Percentiles rank a stretch among this genome's conserved stretches.
These are phyloP conservation scores for Drosophila pandora DNA, from an alignment of 1,140 invertebrate genomes.

Conservation along the genomic window DNA sequence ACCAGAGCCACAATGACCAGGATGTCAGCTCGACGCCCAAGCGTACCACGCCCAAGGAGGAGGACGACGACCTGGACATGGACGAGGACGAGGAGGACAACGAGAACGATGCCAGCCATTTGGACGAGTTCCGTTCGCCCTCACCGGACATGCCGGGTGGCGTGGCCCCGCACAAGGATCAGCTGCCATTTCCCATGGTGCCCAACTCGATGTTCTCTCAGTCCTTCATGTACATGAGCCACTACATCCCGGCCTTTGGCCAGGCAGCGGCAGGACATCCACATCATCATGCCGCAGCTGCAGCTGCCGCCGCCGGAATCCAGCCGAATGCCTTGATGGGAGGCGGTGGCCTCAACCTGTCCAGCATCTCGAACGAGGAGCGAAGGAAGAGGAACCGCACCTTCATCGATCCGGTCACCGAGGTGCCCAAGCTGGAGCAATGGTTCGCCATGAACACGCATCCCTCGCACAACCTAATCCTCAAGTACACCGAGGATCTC, in stretches of 20 bases:
- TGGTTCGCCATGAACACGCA: conserved; percentile 99
- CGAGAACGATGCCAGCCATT: conserved; percentile 76
- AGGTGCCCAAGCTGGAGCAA: conserved; percentile 97
- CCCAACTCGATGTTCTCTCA: conserved; percentile 93
- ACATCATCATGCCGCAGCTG: conserved; percentile 82
- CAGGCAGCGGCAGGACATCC: conserved; percentile 83
- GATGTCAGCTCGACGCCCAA: conserved; percentile 57
- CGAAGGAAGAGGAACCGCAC: conserved; percentile 96
- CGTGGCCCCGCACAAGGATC: conserved; percentile 71
- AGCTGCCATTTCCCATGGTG: conserved; percentile 88
- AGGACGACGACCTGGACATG: conserved; percentile 83
- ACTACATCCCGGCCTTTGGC: conserved; percentile 88
- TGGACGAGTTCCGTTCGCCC: conserved; percentile 80
- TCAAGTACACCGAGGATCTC: conserved; percentile 98
- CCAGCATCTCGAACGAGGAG: conserved; percentile 90
- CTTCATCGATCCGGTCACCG: conserved; percentile 99
- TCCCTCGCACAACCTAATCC: conserved; percentile 97
- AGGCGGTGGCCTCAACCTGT: conserved; percentile 85
- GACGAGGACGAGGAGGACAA: conserved; percentile 83
- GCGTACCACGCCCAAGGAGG: conserved; percentile 77
- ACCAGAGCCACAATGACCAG: conserved; percentile 5
- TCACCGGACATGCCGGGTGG: conserved; percentile 66
- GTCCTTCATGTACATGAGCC: conserved; percentile 96
- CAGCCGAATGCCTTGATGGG: conserved; percentile 72
- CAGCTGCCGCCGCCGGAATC: conserved; percentile 74